Percentiles rank a stretch among this genome's conserved stretches.
These are phyloP conservation scores for Hapalemur alaotrensis DNA, from an alignment of 2,797 vertebrate genomes.

Conservation along the genomic window DNA sequence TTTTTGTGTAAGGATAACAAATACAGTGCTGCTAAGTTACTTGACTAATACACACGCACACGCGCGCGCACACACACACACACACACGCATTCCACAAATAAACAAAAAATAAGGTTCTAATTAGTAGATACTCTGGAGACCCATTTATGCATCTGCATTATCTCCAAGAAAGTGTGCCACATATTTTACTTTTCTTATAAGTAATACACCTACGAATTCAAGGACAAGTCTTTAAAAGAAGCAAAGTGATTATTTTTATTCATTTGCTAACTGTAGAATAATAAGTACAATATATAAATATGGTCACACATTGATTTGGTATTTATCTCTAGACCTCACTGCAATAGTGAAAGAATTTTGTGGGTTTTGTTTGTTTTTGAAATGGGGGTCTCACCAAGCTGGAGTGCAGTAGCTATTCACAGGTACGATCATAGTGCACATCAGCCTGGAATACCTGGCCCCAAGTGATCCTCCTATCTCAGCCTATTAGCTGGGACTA, in stretches of 20 bases:
- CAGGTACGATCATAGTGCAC: not conserved
- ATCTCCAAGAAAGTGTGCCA: not conserved
- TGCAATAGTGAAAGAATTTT: not conserved
- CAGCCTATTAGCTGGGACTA: not conserved
- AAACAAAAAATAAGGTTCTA: not conserved
- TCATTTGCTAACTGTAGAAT: conserved; percentile 26
- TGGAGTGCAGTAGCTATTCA: not conserved
- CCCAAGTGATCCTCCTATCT: not conserved
- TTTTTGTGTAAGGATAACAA: conserved; percentile 11
- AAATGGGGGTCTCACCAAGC: not conserved
- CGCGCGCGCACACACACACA: not conserved
- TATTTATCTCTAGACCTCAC: conserved; percentile 12
- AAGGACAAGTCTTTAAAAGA: conserved; percentile 41
- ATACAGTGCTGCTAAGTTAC: not conserved
- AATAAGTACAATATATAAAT: not conserved
- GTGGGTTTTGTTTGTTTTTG: not conserved
- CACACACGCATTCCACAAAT: not conserved
- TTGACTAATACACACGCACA: not conserved
- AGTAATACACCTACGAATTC: not conserved
- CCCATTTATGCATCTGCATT: not conserved
- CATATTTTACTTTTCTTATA: conserved; percentile 35
- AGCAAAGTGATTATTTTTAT: conserved; percentile 2
- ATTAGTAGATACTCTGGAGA: not conserved
- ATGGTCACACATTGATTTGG: not conserved
- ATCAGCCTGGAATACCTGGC: not conserved